phyloP scores from a whole-genome alignment of 1,140 invertebrate species.

The Brachionus manjavacas region DNA sequence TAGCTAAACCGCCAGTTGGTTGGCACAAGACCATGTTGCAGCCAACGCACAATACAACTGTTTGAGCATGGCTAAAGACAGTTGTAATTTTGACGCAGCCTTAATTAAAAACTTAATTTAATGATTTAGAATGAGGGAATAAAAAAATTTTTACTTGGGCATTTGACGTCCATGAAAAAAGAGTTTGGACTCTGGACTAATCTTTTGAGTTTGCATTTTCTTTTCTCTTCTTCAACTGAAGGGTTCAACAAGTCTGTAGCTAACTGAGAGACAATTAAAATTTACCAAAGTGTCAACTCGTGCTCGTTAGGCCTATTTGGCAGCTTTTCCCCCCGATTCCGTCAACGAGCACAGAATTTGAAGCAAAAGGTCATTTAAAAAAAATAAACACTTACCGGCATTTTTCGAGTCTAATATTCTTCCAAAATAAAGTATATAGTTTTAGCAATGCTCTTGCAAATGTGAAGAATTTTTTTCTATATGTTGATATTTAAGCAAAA shows the following conservation, averaged over 20 bases:
- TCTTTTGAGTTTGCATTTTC: constrained; percentile 88
- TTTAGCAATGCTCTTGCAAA: constrained; percentile 36
- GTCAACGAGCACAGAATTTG: neutral
- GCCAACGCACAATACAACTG: constrained; percentile 92
- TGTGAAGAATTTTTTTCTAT: constrained; percentile 35
- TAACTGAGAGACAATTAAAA: constrained; percentile 56
- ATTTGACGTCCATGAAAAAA: constrained; percentile 99
- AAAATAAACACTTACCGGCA: constrained; percentile 5
- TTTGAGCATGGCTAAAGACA: constrained; percentile 97
- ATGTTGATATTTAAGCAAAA: constrained; percentile 22
- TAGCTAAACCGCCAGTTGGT: constrained; percentile 93
- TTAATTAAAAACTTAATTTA: constrained; percentile 13
- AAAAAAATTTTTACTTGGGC: constrained; percentile 53
- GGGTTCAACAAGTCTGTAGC: constrained; percentile 96
- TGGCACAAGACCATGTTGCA: constrained; percentile 96
- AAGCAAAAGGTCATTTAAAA: neutral
- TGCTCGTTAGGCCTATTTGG: neutral
- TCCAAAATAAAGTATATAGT: constrained; percentile 20
- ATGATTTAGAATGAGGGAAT: neutral
- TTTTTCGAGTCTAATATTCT: constrained; percentile 29
- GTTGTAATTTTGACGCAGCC: constrained; percentile 60
- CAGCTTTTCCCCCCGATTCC: neutral
- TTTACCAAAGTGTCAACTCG: neutral
- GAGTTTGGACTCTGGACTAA: constrained; percentile 98
- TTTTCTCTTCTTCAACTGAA: constrained; percentile 82